Percentiles rank a stretch among this genome's conserved stretches.
These are phyloP conservation scores for Xiphorhynchus erythropygius DNA, from an alignment of 2,797 vertebrate species.

Conservation along the genomic window DNA sequence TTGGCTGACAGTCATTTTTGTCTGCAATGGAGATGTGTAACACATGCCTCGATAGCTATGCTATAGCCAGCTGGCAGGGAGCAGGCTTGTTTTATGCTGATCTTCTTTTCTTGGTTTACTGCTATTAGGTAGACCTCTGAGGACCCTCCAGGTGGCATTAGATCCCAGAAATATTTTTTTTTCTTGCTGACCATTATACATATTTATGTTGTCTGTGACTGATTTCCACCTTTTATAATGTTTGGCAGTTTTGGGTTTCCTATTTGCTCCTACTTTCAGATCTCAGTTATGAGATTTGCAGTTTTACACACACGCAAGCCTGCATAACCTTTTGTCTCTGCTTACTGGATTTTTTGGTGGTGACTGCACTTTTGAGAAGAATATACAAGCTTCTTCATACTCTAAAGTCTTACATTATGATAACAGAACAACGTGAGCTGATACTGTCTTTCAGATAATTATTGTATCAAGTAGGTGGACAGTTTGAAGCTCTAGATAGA, in stretches of 20 bases:
- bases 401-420: neutral
- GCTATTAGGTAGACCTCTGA: neutral
- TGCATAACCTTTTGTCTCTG: fast-evolving
- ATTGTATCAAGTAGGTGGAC: neutral
- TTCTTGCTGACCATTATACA: neutral
- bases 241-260: neutral
- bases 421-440: neutral
- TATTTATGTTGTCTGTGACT: neutral
- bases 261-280: neutral
- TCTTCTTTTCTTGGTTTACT: neutral
- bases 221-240: neutral
- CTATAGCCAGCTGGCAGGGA: neutral
- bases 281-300: neutral
- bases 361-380: neutral
- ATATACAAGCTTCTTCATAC: neutral
- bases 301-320: neutral
- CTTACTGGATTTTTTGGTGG: neutral
- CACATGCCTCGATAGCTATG: neutral
- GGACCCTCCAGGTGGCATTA: neutral
- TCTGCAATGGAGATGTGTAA: neutral
- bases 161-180: neutral
- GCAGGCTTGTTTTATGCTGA: neutral
- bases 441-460: neutral
- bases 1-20: neutral
- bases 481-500: neutral